Conservation (phyloP, 2,888 invertebrate species). For the Colletes collaris region DNA sequence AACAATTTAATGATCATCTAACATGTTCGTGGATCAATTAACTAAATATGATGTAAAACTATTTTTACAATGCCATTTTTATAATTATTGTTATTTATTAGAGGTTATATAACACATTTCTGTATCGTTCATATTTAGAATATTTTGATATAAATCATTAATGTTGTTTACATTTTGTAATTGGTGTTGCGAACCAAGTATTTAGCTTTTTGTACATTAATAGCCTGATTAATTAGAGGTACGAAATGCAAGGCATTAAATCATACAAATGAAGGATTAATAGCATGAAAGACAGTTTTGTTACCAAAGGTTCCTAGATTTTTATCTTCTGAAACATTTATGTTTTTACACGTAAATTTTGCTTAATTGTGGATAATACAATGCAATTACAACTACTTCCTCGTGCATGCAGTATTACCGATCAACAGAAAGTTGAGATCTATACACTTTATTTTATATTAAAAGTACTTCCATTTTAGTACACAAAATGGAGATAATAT, state of each 20-base stretch:
- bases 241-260: background rate
- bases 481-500: slow-evolving; percentile 1
- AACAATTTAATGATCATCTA: background rate
- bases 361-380: background rate
- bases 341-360: slow-evolving; percentile 14
- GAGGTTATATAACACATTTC: slow-evolving; percentile 3
- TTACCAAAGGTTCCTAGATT: slow-evolving; percentile 20
- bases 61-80: slow-evolving; percentile 9
- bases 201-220: slow-evolving; percentile 14
- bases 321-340: slow-evolving; percentile 10
- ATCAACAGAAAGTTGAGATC: slow-evolving; percentile 11
- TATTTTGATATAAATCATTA: slow-evolving; percentile 24
- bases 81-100: slow-evolving; percentile 17
- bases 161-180: slow-evolving; percentile 9
- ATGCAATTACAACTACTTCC: slow-evolving; percentile 21
- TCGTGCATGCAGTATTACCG: slow-evolving; percentile 27
- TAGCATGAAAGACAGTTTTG: slow-evolving; percentile 1
- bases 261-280: slow-evolving; percentile 7
- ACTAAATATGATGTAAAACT: background rate
- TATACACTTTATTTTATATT: slow-evolving; percentile 4
- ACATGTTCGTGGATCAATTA: slow-evolving; percentile 15
- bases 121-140: slow-evolving; percentile 10
- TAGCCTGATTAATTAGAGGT: background rate
- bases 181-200: slow-evolving; percentile 1
- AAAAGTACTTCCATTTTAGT: slow-evolving; percentile 1